Base-by-base conservation (phyloP, 2,888 invertebrate species). In the Drosophila melanosoma region DNA sequence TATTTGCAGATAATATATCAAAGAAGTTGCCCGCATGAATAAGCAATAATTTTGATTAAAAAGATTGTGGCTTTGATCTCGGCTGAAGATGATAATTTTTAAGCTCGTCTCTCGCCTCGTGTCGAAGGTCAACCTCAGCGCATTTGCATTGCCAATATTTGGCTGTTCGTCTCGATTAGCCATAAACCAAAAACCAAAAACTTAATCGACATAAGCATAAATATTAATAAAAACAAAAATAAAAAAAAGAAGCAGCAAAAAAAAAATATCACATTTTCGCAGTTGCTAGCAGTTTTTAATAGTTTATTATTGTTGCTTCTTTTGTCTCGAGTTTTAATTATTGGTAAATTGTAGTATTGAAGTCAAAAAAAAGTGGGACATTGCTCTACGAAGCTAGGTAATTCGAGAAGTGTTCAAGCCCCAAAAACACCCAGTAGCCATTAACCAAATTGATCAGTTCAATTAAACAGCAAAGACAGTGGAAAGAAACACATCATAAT, bases 321-420 rank as follows among this genome's bases (percentile, higher is more conserved):
- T 81, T 81, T 79, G 79, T 72, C 61, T 82, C 83, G 76, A 69
- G 74, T 87, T 85, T 83, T 73, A 77, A 76, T 78, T 76, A 85
- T 87, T 85, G 82, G 78, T 79, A 74, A 85, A 81, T 74, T 77
- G 75, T 65, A 64, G 63, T 79, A 75, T 65, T 81, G 57, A 78
- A 64, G 69, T 58, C 62, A 23, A 60, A 51, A n/a, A 38, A 68
- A 70, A 86, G 69, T 86, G 87, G 87, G 75, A 66, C 86, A 87
- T 61, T 76, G 72, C 60, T 74, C 71, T 58, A 10, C n/a, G 20
- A 11, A 38, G 45, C 32, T 66, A 54, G 15, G 82, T 65, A 82
- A 86, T 81, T 70, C 69, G 81, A 86, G 35, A 29, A 51, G 49
- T 38, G 3, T 7, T 5, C 40, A 29, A 65, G 71, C 67, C 40